Base-by-base conservation (phyloP, 1,140 invertebrate genomes). In the Phthorimaea operculella region DNA sequence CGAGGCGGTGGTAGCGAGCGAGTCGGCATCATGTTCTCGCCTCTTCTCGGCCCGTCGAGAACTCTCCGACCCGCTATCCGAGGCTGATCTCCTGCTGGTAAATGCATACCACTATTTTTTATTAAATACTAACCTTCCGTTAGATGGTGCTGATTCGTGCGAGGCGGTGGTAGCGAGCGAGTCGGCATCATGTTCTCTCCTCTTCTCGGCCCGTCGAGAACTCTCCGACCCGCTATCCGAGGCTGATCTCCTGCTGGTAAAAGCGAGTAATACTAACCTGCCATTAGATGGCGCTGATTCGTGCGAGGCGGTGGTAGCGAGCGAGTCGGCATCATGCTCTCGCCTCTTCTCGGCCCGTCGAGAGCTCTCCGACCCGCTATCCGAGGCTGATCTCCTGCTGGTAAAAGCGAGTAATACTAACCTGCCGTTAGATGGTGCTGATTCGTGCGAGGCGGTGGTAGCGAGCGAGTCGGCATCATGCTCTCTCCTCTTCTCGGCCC, bases 391-490 rank as follows among this genome's bases (percentile, higher is more conserved):
- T 5, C 80, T 53, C 2, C 74, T 70, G 60, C n/a, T n/a, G n/a
- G n/a, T n/a, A n/a, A n/a, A n/a, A n/a, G 6, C 21, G 6, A 2
- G 21, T 2, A 28, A 28, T 28, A 28, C 21, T 2, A 2, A 28
- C 21, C 21, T 28, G 21, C 21, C 21, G 21, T 28, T 28, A 28
- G 21, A 15, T 47, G 44, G 44, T 9, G 44, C 44, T 42, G 44
- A 47, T 60, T 94, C 92, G 71, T 93, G 92, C 76, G 92, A 93
- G 66, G 90, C 90, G 59, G 92, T 91, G 8, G 92, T 93, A 6
- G 92, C 91, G 52, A 95, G 90, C 66, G 93, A 94, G 73, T 95
- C 94, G 0, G 90, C 92, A 77, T 95, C 94, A 18, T 91, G 92
- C 36, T 89, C 87, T 76, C 44, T 6, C 3, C 44, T 17, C 6